Evolutionary conservation across 2,888 invertebrate species (phyloP).

Genomic region (Caenorhabditis plicata): DNA sequence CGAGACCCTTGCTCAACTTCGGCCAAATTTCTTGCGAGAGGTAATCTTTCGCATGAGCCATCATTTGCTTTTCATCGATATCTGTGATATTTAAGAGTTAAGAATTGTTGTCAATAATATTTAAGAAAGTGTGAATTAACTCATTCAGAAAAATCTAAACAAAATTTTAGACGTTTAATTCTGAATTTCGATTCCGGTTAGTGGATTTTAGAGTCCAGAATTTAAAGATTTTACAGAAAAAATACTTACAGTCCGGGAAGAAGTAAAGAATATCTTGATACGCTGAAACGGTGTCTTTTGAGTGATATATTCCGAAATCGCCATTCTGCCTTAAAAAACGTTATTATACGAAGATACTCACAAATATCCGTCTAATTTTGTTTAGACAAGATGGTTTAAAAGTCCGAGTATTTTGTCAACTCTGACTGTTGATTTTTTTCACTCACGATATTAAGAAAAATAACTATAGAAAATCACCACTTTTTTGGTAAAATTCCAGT

Average conservation of each 20-base stretch:
- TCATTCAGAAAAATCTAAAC: no score
- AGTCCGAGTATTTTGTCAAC: constrained; percentile 2
- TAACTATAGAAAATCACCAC: no score
- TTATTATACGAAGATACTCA: no score
- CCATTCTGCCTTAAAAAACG: constrained; percentile 17
- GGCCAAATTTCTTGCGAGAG: constrained; percentile 33
- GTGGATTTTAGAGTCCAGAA: neutral
- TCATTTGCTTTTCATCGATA: constrained; percentile 15
- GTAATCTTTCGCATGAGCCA: constrained; percentile 35
- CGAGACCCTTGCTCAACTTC: constrained; percentile 24
- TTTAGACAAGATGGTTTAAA: neutral
- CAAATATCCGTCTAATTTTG: no score
- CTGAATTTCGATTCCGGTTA: no score
- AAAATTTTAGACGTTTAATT: no score
- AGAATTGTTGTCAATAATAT: no score
- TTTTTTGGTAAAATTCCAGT: no score
- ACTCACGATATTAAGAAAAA: neutral
- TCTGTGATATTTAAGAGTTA: constrained; percentile 12
- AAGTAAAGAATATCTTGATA: constrained; percentile 36
- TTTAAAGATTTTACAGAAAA: neutral
- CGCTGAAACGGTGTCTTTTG: constrained; percentile 24
- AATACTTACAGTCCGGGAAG: constrained; percentile 26
- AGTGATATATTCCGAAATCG: constrained; percentile 18
- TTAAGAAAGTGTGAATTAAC: no score
- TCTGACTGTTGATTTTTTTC: neutral